A percentile compares a stretch with the other conserved stretches of the same genome.
These are phyloP conservation scores for Cosmia pyralina DNA, from an alignment of 2,888 invertebrate genomes.

Conservation along the genomic window DNA sequence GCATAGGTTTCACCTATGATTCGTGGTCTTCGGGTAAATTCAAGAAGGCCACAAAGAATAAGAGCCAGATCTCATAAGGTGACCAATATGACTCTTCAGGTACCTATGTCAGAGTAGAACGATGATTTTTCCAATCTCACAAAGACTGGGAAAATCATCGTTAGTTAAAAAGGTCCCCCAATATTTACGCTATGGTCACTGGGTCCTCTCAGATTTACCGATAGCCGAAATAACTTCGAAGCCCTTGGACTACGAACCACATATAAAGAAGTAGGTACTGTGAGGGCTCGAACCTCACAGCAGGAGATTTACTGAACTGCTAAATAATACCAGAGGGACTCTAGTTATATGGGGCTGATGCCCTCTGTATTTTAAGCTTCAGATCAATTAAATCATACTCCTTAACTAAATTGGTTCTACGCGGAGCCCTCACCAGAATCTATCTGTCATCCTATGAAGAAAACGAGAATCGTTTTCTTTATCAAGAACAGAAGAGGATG, in stretches of 20 bases:
- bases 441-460: too few relatives aligned
- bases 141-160: background rate
- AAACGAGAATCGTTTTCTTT: too few relatives aligned
- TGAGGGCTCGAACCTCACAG: too few relatives aligned
- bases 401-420: too few relatives aligned
- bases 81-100: background rate
- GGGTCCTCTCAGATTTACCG: background rate
- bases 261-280: too few relatives aligned
- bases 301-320: too few relatives aligned
- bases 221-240: background rate
- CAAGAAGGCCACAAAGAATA: background rate
- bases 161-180: background rate
- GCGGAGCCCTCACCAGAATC: too few relatives aligned
- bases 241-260: background rate
- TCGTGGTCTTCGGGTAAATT: background rate
- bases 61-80: background rate
- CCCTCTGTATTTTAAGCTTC: too few relatives aligned
- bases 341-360: too few relatives aligned
- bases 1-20: background rate
- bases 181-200: background rate
- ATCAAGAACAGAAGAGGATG: too few relatives aligned
- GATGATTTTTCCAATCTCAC: background rate
- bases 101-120: background rate
- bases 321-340: too few relatives aligned
- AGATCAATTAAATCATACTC: too few relatives aligned